These are phyloP conservation scores for Petrocephalus schoutedeni DNA, from an alignment of 2,797 vertebrate species.

Conservation along the genomic window DNA sequence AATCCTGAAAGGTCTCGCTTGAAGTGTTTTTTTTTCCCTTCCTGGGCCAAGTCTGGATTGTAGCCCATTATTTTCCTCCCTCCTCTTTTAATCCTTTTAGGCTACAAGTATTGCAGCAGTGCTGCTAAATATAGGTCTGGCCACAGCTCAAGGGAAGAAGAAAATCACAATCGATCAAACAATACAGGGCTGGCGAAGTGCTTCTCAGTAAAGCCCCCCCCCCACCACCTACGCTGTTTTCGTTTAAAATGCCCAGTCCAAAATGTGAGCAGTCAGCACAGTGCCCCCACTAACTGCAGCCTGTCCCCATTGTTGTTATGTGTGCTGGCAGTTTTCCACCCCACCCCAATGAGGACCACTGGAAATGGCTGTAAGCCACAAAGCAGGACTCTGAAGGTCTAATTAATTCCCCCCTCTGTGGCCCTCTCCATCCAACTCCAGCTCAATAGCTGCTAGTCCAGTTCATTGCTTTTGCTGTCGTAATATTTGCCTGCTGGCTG, in stretches of 20 bases:
- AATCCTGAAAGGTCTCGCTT: not conserved
- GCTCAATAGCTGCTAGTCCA: not conserved
- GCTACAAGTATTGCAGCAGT: not conserved
- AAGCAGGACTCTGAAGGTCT: not conserved
- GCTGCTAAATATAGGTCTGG: constrained; percentile 38
- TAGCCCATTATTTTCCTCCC: not conserved
- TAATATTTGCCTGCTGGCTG: constrained; percentile 22
- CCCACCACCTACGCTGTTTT: not conserved
- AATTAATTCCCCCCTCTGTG: constrained; percentile 16
- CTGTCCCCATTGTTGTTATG: not conserved
- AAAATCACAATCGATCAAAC: constrained; percentile 47
- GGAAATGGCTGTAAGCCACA: not conserved
- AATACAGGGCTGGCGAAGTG: constrained; percentile 26
- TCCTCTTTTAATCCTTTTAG: not conserved
- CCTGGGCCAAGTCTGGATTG: not conserved
- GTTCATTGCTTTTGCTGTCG: not conserved
- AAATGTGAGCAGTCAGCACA: not conserved
- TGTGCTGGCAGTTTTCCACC: not conserved
- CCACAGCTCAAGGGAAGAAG: constrained; percentile 40
- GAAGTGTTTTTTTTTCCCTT: not conserved
- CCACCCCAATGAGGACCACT: not conserved
- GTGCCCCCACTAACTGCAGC: not conserved
- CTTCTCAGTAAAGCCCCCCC: not conserved
- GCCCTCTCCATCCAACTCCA: not conserved
- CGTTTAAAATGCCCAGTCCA: not conserved